These are phyloP conservation scores for Cyclura pinguis DNA, from an alignment of 2,797 vertebrate species.

Conservation along the genomic window DNA sequence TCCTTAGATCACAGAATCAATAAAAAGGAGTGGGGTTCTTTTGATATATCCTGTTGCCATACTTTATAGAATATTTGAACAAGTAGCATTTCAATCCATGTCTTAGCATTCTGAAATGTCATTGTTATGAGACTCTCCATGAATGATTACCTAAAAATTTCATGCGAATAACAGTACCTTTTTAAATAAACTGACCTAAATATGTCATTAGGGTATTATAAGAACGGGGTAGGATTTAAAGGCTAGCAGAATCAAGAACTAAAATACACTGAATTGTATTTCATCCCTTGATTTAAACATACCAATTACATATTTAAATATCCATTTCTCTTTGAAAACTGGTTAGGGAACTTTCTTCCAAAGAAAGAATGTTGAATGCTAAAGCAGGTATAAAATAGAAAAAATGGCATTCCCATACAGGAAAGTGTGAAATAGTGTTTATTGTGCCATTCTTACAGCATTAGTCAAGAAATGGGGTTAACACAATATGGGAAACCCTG, in stretches of 20 bases:
- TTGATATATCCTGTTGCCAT: background rate
- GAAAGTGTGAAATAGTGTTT: background rate
- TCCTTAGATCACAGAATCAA: background rate
- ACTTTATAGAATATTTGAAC: background rate
- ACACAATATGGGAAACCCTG: background rate
- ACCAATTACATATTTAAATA: too few species aligned
- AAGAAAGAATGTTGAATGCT: too few species aligned
- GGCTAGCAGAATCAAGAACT: background rate
- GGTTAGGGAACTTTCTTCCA: too few species aligned
- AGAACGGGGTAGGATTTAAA: background rate
- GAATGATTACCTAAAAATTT: background rate
- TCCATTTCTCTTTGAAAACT: too few species aligned
- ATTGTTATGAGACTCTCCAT: background rate
- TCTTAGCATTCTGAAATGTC: background rate
- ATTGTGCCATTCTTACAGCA: background rate
- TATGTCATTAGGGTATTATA: background rate
- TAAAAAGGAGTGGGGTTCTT: background rate
- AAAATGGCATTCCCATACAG: background rate
- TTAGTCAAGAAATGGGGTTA: background rate
- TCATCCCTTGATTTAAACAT: background rate
- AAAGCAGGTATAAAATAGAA: background rate
- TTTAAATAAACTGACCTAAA: background rate
- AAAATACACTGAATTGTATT: background rate
- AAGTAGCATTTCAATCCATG: background rate
- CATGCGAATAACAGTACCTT: background rate